Percentiles rank a stretch among this genome's conserved stretches.
These are phyloP conservation scores for Corbicula japonica DNA, from an alignment of 2,888 invertebrate genomes.

Conservation along the genomic window DNA sequence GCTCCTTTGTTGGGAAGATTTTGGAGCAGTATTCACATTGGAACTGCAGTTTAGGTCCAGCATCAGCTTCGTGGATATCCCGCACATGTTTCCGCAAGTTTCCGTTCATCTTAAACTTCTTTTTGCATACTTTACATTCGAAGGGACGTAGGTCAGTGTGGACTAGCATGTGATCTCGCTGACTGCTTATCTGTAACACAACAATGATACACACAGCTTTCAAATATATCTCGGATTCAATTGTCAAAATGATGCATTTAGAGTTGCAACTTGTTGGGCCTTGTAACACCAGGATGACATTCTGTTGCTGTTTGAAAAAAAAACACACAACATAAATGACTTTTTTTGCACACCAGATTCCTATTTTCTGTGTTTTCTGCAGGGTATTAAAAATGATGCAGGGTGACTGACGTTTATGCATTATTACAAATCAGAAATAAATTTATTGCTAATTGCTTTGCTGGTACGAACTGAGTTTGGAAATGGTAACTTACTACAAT, in stretches of 20 bases:
- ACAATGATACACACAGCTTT: too few species aligned
- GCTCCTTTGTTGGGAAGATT: constrained; percentile 44
- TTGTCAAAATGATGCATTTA: neutral
- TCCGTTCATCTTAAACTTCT: constrained; percentile 43
- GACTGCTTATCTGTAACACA: constrained; percentile 40
- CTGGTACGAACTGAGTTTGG: too few species aligned
- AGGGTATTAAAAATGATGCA: neutral
- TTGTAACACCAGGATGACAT: neutral
- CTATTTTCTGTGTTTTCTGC: neutral
- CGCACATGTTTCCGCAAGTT: constrained; percentile 44
- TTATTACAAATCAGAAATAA: neutral
- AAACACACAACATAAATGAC: neutral
- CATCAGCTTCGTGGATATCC: constrained; percentile 29
- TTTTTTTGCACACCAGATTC: neutral
- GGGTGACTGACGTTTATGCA: too few species aligned
- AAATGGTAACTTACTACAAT: too few species aligned
- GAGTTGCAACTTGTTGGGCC: neutral
- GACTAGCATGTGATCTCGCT: constrained; percentile 40
- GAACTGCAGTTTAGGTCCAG: constrained; percentile 23
- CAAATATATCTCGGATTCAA: neutral
- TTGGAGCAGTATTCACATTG: constrained; percentile 55
- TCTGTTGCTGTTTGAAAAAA: neutral
- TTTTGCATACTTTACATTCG: constrained; percentile 37
- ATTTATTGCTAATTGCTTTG: too few species aligned
- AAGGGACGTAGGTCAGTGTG: constrained; percentile 44